Conservation (phyloP, 2,113 vertebrate species). For the Aix galericulata region DNA sequence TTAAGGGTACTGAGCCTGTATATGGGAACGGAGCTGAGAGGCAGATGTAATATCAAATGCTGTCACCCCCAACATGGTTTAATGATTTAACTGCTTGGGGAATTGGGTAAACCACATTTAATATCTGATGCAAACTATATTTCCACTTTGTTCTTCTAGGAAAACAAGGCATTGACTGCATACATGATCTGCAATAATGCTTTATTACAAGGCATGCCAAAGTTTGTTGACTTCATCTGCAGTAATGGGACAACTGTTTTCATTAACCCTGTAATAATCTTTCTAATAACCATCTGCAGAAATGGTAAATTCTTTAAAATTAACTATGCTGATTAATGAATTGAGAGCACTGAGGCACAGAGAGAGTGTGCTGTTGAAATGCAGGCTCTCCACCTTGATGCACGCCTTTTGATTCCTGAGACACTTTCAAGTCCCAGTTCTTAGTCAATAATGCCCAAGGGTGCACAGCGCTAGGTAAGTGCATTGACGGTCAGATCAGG, state of each 20-base stretch:
- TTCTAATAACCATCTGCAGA: constrained; percentile 3
- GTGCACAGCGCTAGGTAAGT: background rate
- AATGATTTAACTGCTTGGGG: background rate
- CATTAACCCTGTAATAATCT: background rate
- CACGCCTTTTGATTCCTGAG: fast-evolving
- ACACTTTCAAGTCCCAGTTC: background rate
- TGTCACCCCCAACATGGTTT: background rate
- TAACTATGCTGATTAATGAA: background rate
- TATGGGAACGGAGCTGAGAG: background rate
- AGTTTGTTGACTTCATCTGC: background rate
- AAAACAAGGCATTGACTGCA: background rate
- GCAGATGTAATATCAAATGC: background rate
- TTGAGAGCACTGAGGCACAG: background rate
- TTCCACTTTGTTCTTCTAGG: background rate
- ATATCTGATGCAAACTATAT: background rate
- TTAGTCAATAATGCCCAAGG: background rate
- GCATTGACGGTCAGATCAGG: background rate
- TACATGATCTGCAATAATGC: background rate
- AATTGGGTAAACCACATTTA: background rate
- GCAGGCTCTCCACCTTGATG: background rate
- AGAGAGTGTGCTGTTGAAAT: background rate
- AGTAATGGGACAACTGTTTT: background rate
- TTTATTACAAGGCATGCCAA: background rate
- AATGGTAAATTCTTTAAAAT: background rate
- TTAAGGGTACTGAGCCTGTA: background rate